Conservation (phyloP, 2,888 invertebrate genomes). For the Trachelus stipa region DNA sequence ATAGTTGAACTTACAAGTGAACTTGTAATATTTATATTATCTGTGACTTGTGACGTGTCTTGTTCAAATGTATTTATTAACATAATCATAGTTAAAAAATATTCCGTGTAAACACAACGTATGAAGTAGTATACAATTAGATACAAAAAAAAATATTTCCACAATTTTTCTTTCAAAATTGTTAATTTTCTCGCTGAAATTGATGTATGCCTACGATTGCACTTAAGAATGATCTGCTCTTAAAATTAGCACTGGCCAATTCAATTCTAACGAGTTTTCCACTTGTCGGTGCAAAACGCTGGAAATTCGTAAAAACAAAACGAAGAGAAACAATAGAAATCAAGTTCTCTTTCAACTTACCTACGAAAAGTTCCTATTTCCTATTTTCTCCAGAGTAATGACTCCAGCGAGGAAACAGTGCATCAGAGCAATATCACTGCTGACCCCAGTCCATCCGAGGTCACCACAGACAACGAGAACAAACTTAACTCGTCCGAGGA, state of each 20-base stretch:
- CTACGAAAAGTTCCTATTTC: slow-evolving; percentile 19
- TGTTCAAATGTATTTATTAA: not conserved
- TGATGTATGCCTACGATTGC: not conserved
- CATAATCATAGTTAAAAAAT: not conserved
- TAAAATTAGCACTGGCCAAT: not conserved
- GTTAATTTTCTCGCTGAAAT: not conserved
- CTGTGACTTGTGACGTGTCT: not conserved
- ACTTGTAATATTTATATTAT: not conserved
- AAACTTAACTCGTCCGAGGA: slow-evolving; percentile 74
- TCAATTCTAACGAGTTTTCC: not conserved
- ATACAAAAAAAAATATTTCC: slow-evolving; percentile 11
- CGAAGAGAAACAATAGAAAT: slow-evolving; percentile 24
- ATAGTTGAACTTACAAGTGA: not conserved
- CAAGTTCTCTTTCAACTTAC: slow-evolving; percentile 18
- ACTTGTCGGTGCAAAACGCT: not conserved
- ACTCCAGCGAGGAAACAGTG: slow-evolving; percentile 80
- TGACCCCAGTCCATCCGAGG: slow-evolving; percentile 62
- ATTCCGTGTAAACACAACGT: not conserved
- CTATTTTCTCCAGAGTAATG: slow-evolving; percentile 77
- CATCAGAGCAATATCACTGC: slow-evolving; percentile 61
- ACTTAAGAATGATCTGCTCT: not conserved
- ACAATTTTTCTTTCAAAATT: slow-evolving; percentile 14
- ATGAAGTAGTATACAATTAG: no score
- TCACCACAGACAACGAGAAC: slow-evolving; percentile 64
- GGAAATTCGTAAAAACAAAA: slow-evolving; percentile 12